Evolutionary conservation across 2,888 invertebrate species (phyloP), one percentile per base, ranked within the genome.

Genomic region (Polyommatus iphigenia): DNA sequence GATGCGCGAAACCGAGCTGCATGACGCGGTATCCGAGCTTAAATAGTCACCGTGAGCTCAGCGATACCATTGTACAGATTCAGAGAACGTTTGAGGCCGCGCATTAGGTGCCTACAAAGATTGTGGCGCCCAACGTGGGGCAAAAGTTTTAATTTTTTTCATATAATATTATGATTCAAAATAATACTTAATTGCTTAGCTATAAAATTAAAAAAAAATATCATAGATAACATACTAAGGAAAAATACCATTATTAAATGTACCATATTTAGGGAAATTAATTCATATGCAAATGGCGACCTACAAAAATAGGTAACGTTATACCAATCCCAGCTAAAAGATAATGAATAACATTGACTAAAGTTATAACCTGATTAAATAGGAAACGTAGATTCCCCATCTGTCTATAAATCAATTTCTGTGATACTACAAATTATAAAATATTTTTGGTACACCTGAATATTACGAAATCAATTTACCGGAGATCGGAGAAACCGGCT

Each of bases 1-100:
- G 76, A 78, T 76, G 77, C 62, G 67, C 20, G 73, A 73, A 73
- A 78, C 71, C 18, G 54, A 71, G 77, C 71, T 71, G 77, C 57
- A 77, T 67, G 67, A 72, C 54, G 57, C 77, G 57, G 57, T 36
- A 32, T 67, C 46, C 71, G 41, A 29, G 46, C 41, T 76, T 62
- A 46, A 32, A 50, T 71, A 62, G 29, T 67, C 67, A 67, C 29
- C 32, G 24, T 18, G 67, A 67, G 67, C 18, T 67, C 29, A 67
- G 29, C 7, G 20, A 62, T 62, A 20, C 62, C 3, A 62, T 10
- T 62, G 10, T 62, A 62, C 59, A 10, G 8, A 59, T 59, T 62
- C 13, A 3, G 13, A 20, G n/a, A 20, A 62, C 24, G 10, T 24
- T 10, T 24, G 20, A 24, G 7, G 59, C 10, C 20, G 10, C 59